Conservation (phyloP, 2,797 vertebrate genomes). For the Todus mexicanus region DNA sequence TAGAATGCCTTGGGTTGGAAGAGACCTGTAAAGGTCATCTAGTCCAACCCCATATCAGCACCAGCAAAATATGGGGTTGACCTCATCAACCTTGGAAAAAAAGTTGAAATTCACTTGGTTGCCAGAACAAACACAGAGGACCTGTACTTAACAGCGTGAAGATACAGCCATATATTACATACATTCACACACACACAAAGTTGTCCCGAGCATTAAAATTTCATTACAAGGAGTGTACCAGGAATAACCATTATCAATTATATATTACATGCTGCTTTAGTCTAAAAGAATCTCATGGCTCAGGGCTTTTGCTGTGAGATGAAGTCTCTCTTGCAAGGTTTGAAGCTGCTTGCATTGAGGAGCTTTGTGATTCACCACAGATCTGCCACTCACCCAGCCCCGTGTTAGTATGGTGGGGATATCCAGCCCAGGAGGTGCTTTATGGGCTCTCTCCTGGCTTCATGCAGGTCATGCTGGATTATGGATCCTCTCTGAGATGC, state of each 20-base stretch:
- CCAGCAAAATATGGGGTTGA: background rate
- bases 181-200: background rate
- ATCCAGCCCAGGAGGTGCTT: background rate
- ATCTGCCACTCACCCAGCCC: background rate
- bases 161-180: background rate
- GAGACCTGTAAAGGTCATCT: no score
- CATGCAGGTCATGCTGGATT: background rate
- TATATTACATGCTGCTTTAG: constrained; percentile 6
- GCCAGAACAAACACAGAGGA: background rate
- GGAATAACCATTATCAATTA: constrained; percentile 65
- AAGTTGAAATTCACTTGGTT: background rate
- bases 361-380: background rate
- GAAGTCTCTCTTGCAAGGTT: background rate
- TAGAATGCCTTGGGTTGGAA: no score
- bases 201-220: constrained; percentile 56
- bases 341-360: background rate
- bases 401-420: accelerated
- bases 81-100: background rate
- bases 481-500: background rate
- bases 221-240: constrained; percentile 49
- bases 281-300: background rate
- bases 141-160: constrained; percentile 4
- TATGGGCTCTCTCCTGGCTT: background rate
- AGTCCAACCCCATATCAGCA: no score
- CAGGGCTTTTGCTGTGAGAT: background rate